A percentile compares a stretch with the other conserved stretches of the same genome.
phyloP scores from a whole-genome alignment of 2,888 invertebrate species.

The Tinea trinotella region DNA sequence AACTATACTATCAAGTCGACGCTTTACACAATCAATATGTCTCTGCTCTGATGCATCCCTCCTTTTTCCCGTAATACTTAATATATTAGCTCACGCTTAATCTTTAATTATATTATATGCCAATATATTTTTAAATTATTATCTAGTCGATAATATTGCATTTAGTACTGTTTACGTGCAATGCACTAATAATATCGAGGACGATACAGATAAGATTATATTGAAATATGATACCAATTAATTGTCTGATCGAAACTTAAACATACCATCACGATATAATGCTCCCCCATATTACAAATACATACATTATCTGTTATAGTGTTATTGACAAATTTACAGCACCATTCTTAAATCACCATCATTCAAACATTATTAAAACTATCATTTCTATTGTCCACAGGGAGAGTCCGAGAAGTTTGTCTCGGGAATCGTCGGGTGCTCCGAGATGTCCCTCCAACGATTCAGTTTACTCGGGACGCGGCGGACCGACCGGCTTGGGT shows the following conservation, averaged over 20 bases:
- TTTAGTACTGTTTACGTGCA: neutral
- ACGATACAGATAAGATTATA: neutral
- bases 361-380: neutral
- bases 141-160: too few relatives aligned
- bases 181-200: constrained; percentile 8
- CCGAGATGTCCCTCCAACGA: constrained; percentile 84
- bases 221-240: constrained; percentile 5
- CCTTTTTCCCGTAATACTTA: too few relatives aligned
- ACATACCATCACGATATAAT: neutral
- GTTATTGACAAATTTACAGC: too few relatives aligned
- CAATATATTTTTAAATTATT: too few relatives aligned
- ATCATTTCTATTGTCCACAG: constrained; percentile 72
- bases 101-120: too few relatives aligned
- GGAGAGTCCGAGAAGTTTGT: constrained; percentile 88
- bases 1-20: too few relatives aligned
- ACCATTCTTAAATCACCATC: too few relatives aligned
- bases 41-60: too few relatives aligned
- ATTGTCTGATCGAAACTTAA: neutral
- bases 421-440: constrained; percentile 83
- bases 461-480: constrained; percentile 79
- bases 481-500: constrained; percentile 67
- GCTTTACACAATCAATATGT: too few relatives aligned
- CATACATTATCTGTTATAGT: too few relatives aligned
- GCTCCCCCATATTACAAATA: too few relatives aligned
- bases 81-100: too few relatives aligned